Evolutionary conservation across 2,113 vertebrate genomes (phyloP).

Genomic region (Grammomys dolichurus): DNA sequence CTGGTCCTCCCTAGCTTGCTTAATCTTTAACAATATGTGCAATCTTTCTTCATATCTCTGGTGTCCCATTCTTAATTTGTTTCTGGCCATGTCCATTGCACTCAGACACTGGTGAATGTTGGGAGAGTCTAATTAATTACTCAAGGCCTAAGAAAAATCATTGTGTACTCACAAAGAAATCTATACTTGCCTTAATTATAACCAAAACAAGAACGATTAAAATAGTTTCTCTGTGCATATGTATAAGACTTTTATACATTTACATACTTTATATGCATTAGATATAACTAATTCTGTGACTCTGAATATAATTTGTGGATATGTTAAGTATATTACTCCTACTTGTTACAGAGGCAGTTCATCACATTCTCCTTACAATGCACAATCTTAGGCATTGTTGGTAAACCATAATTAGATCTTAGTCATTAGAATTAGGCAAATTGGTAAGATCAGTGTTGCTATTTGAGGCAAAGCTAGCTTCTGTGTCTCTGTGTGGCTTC

Average conservation of each 20-base stretch:
- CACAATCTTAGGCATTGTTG: not conserved
- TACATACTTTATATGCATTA: conserved; percentile 33
- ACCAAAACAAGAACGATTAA: conserved; percentile 74
- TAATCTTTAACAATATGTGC: conserved; percentile 82
- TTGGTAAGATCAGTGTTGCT: not conserved
- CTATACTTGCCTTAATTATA: conserved; percentile 76
- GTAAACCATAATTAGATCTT: not conserved
- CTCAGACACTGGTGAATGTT: conserved; percentile 74
- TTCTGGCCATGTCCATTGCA: conserved; percentile 65
- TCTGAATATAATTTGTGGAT: conserved; percentile 14
- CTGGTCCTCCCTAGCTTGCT: conserved; percentile 49
- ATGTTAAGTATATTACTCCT: conserved; percentile 19
- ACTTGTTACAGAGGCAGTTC: not conserved
- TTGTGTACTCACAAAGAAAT: conserved; percentile 59
- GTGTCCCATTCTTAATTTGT: conserved; percentile 74
- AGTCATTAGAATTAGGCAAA: not conserved
- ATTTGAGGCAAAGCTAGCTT: not conserved
- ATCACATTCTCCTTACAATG: not conserved
- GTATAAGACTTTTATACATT: conserved; percentile 49
- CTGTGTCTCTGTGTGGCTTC: not conserved
- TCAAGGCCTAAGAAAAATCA: conserved; percentile 66
- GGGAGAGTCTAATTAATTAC: conserved; percentile 70
- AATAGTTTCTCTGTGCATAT: conserved; percentile 44
- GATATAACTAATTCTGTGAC: conserved; percentile 17
- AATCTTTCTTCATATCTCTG: conserved; percentile 77